These are phyloP conservation scores for Automeris io DNA, from an alignment of 2,888 invertebrate species.

Conservation along the genomic window DNA sequence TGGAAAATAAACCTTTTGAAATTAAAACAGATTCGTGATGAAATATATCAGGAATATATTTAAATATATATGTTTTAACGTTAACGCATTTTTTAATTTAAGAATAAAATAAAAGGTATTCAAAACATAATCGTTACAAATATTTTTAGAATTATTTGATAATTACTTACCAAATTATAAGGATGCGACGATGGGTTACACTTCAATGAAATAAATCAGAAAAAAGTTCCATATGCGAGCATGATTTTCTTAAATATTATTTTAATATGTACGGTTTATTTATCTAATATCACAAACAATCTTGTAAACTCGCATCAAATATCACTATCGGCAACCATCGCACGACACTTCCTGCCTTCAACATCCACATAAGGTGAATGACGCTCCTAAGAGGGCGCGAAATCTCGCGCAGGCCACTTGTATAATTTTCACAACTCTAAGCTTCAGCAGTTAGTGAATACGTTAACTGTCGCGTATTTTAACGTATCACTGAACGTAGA, in stretches of 20 bases:
- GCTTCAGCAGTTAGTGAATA: conserved; percentile 1
- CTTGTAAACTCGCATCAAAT: conserved; percentile 44
- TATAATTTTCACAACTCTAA: conserved; percentile 1
- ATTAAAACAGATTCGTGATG: no score
- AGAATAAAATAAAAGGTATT: no score
- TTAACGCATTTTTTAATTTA: no score
- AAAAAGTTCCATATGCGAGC: conserved; percentile 38
- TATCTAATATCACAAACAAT: conserved; percentile 38
- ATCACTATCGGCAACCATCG: conserved; percentile 56
- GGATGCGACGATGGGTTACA: background rate
- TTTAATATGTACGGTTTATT: conserved; percentile 8
- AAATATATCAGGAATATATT: no score
- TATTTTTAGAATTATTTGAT: no score
- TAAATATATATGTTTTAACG: no score
- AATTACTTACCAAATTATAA: conserved; percentile 32
- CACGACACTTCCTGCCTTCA: conserved; percentile 49
- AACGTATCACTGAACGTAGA: background rate
- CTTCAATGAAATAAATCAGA: conserved; percentile 22
- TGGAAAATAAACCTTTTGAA: no score
- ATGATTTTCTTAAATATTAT: conserved; percentile 26
- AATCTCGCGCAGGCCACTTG: background rate
- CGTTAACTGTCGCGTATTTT: background rate
- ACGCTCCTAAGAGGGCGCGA: conserved; percentile 1
- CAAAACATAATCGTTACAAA: no score
- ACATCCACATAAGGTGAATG: conserved; percentile 34